phyloP scores from a whole-genome alignment of 1,140 invertebrate species.

The Apis cerana region DNA sequence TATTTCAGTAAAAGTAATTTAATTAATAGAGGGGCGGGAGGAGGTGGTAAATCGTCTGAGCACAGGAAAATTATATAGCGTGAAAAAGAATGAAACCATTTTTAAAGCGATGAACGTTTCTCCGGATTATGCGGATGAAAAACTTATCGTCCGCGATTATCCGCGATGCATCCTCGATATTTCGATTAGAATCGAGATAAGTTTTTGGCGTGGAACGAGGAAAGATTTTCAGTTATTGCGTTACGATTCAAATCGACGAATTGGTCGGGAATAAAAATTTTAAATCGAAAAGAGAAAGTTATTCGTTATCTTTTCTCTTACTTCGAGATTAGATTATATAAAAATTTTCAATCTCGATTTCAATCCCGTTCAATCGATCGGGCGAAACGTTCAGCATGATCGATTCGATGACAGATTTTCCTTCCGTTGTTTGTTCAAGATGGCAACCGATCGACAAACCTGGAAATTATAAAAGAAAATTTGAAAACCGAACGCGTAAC shows the following conservation, averaged over 20 bases:
- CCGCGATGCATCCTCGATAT: neutral
- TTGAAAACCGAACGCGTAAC: neutral
- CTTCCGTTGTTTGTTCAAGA: neutral
- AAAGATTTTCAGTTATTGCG: no score
- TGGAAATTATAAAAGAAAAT: neutral
- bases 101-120: no score
- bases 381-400: neutral
- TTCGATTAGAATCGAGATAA: neutral
- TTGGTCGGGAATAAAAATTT: neutral
- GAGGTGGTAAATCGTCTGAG: no score
- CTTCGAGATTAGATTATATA: no score
- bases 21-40: constrained; percentile 1
- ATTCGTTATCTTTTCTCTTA: no score
- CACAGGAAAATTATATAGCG: neutral
- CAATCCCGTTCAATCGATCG: no score
- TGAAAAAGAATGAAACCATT: neutral
- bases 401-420: neutral
- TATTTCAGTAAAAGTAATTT: constrained; percentile 11
- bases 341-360: no score
- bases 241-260: no score
- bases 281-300: neutral
- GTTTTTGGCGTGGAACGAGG: no score
- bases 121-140: no score
- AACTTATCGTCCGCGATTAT: no score
- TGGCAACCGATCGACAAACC: neutral